A percentile compares a stretch with the other conserved stretches of the same genome.
Evolutionary conservation across 2,888 invertebrate species (phyloP).

Genomic region (Heteropelma amictum): DNA sequence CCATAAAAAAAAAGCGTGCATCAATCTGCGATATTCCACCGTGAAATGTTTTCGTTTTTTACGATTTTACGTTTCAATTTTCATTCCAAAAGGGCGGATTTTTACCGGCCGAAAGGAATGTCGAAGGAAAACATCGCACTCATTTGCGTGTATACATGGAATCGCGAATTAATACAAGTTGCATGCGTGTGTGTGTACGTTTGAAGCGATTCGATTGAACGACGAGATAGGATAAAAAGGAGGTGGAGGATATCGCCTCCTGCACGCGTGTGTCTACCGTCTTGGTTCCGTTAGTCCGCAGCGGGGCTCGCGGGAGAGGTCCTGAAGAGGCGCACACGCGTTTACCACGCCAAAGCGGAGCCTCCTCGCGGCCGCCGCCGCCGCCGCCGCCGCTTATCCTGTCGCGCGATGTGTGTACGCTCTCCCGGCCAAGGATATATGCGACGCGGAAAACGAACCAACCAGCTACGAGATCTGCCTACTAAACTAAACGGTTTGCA

Average conservation of each 20-base stretch:
- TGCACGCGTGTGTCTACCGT: slow-evolving; percentile 54
- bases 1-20: no score
- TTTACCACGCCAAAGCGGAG: slow-evolving; percentile 1
- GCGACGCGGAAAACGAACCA: slow-evolving; percentile 49
- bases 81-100: no score
- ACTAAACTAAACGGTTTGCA: slow-evolving; percentile 34
- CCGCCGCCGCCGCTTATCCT: slow-evolving; percentile 22
- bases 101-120: no score
- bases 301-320: slow-evolving; percentile 43
- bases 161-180: not conserved
- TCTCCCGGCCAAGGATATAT: slow-evolving; percentile 29
- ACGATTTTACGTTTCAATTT: no score
- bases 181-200: not conserved
- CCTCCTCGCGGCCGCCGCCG: no score
- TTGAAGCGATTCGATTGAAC: slow-evolving; percentile 20
- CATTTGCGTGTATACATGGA: no score
- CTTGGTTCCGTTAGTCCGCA: slow-evolving; percentile 50
- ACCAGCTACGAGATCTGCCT: slow-evolving; percentile 50
- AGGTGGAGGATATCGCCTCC: slow-evolving; percentile 35
- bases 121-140: no score
- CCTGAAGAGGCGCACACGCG: slow-evolving; percentile 31
- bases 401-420: slow-evolving; percentile 4
- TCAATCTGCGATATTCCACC: no score
- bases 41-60: no score
- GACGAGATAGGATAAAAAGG: slow-evolving; percentile 27